These are phyloP conservation scores for Trogon surrucura DNA, from an alignment of 2,113 vertebrate species.

Conservation along the genomic window DNA sequence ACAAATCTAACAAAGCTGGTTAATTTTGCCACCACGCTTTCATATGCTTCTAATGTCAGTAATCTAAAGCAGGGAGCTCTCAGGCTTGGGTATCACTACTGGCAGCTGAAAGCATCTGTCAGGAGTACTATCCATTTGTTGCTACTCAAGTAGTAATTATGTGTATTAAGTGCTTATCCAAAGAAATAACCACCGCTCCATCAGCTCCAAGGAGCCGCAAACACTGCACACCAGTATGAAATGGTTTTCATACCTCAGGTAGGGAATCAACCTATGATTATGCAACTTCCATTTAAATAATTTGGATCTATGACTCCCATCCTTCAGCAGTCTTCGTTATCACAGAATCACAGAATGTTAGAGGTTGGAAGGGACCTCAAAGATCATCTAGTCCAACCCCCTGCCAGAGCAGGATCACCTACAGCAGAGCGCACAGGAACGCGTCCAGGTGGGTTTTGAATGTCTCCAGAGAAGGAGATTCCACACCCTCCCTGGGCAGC, in stretches of 20 bases:
- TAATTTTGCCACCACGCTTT: neutral
- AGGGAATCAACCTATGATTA: neutral
- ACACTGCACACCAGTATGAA: neutral
- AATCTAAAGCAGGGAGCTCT: neutral
- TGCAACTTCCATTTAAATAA: neutral
- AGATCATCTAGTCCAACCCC: too few relatives aligned
- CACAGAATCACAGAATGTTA: too few relatives aligned
- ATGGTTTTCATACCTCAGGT: neutral
- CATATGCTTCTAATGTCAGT: neutral
- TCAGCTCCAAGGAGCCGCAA: neutral
- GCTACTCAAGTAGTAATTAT: neutral
- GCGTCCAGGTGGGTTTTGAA: too few relatives aligned
- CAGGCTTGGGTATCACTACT: neutral
- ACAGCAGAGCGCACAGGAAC: too few relatives aligned
- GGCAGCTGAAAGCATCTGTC: neutral
- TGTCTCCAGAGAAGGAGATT: too few relatives aligned
- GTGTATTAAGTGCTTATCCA: neutral
- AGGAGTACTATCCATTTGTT: neutral
- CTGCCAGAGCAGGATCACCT: too few relatives aligned
- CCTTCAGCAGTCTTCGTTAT: neutral
- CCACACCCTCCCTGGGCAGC: too few relatives aligned
- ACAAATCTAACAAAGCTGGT: neutral
- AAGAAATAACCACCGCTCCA: neutral
- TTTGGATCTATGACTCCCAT: neutral
- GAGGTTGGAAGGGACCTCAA: too few relatives aligned